Conservation (phyloP, 2,888 invertebrate genomes). For the Hyposoter didymator region DNA sequence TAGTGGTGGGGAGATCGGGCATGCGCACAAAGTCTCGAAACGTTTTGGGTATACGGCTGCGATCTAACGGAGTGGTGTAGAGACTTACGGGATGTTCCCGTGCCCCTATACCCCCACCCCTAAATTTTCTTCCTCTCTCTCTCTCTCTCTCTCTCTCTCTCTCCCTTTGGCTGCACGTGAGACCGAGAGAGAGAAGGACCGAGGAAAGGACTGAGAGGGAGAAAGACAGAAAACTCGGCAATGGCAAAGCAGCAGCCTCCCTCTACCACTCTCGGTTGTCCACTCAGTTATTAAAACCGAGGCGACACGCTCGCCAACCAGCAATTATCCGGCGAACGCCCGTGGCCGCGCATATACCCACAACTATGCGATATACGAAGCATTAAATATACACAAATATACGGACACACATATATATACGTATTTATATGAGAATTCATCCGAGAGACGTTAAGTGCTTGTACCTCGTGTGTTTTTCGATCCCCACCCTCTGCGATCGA, state of each 20-base stretch:
- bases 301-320: constrained; percentile 82
- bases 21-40: constrained; percentile 74
- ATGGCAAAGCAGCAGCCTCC: constrained; percentile 76
- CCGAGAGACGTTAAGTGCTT: constrained; percentile 34
- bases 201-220: constrained; percentile 11
- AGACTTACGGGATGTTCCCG: constrained; percentile 64
- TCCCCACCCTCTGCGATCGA: neutral
- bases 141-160: neutral
- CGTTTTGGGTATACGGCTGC: constrained; percentile 60
- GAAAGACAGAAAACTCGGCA: constrained; percentile 56
- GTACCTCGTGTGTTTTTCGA: constrained; percentile 10
- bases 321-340: constrained; percentile 83
- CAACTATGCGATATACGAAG: constrained; percentile 53
- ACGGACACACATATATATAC: neutral
- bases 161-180: constrained; percentile 21
- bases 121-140: constrained; percentile 34
- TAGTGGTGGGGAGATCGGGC: constrained; percentile 76
- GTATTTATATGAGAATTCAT: constrained; percentile 36
- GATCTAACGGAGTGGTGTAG: constrained; percentile 63
- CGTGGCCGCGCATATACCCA: constrained; percentile 75
- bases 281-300: constrained; percentile 83
- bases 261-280: constrained; percentile 80
- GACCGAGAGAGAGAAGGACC: constrained; percentile 25
- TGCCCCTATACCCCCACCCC: constrained; percentile 74
- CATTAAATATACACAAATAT: constrained; percentile 28